Base-by-base conservation (phyloP, 2,888 invertebrate species). In the Chymomyza procnemis region DNA sequence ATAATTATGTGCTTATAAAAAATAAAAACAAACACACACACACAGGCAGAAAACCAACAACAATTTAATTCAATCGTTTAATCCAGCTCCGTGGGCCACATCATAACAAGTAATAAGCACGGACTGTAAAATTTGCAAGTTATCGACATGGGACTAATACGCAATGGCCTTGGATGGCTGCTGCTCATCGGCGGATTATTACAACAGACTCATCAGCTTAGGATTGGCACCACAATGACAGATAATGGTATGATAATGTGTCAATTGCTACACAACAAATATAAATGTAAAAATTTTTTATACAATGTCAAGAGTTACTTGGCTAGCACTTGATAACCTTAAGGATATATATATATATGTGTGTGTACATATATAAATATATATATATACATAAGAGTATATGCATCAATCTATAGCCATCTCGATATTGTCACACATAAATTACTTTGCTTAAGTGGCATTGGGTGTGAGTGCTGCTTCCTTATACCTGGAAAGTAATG, bases 91-190 rank as follows among this genome's bases (percentile, higher is more conserved):
- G 6, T 6, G 6, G 48, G 12, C 56, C 55, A 54, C 21, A 60
- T 9, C 34, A 12, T 41, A 60, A 22, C 22, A 26, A 61, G 22
- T 18, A 64, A 34, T 46, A 19, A 61, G 30, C 21, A 67, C 19
- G 54, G 22, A 22, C 54, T 22, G 78, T 66, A 58, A 58, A 18
- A 58, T 12, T 58, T n/a, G 34, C 18, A 34, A 78, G 75, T 75
- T 61, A 61, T 70, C 84, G 77, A 77, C 86, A 90, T 90, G 90
- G 90, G 88, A 88, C 87, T 89, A 79, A 88, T 90, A 75, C 85
- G 88, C 69, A 76, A 83, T 73, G 79, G 81, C 68, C 71, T 89
- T 55, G 87, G 84, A 79, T 89, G 89, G 87, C 79, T 88, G 73
- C 69, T 90, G 71, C 76, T 90, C 77, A 83, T 90, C 78, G 88